Conservation (phyloP, 2,888 invertebrate species). For the Scelioninae gen. 1 region DNA sequence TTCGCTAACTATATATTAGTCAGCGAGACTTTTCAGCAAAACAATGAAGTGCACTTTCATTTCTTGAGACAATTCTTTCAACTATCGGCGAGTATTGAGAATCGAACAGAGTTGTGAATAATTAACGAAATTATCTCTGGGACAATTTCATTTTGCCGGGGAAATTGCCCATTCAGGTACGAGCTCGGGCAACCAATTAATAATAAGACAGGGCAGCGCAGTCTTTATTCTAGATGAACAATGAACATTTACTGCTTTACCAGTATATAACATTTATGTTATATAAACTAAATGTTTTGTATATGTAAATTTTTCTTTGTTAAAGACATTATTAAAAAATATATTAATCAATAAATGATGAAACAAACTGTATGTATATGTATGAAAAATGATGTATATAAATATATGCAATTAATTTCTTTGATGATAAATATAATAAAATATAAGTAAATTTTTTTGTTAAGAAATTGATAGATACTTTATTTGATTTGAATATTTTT, state of each 20-base stretch:
- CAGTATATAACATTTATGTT: no score
- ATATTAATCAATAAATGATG: no score
- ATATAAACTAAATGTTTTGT: constrained; percentile 5
- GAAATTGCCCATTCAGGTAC: constrained; percentile 49
- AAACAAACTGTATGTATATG: no score
- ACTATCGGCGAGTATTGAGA: constrained; percentile 61
- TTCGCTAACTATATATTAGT: constrained; percentile 63
- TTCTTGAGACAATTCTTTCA: constrained; percentile 64
- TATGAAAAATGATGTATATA: no score
- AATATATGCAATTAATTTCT: no score
- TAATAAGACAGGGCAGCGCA: constrained; percentile 28
- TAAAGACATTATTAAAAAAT: no score
- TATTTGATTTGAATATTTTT: no score
- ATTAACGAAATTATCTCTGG: constrained; percentile 62
- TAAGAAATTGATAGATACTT: no score
- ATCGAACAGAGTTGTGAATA: constrained; percentile 60
- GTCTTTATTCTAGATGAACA: constrained; percentile 35
- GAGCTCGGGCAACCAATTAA: constrained; percentile 43
- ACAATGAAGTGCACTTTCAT: constrained; percentile 71
- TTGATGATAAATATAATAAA: no score
- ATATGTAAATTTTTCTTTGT: constrained; percentile 5
- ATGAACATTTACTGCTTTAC: constrained; percentile 15
- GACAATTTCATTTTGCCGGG: constrained; percentile 53
- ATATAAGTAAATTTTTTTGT: no score
- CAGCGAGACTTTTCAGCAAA: constrained; percentile 61